Evolutionary conservation across 92 coral and sea anemone genomes (phyloP), one percentile per base, ranked within the genome.

Genomic region (Parazoanthus darwini): DNA sequence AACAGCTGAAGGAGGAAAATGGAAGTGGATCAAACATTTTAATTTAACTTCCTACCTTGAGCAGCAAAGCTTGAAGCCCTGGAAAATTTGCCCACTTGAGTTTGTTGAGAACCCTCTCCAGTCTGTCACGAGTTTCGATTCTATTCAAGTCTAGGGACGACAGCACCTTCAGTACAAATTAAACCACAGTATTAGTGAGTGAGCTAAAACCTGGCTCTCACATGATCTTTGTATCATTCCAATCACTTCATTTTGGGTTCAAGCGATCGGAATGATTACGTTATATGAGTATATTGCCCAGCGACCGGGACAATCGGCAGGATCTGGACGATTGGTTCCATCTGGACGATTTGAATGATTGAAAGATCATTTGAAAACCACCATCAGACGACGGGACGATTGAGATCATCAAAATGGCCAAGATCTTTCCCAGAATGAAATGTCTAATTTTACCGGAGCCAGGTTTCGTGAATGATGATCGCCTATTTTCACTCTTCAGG

Each of bases 61-160:
- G 92, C n/a, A 97, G 91, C 6, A 97, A 92, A 36, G 95, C 94
- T 78, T 97, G 99, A 33, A 97, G 92, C 9, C 99, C 99, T 26
- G 98, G 98, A 67, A 97, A 97, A 79, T 95, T 96, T 67, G 90
- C 82, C 99, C 99, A 97, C 93, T 97, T 97, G 75, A 97, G 91
- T 59, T 90, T 91, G 89, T 93, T 94, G 26, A 94, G 97, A 72
- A 94, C 94, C 82, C 94, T 95, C 82, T 97, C 99, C 38, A 97
- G 92, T 66, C 94, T 91, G 16, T 94, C 99, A 29, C 93, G 93
- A 38, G 98, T 93, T 72, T 94, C 96, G 18, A 80, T 94, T 75
- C 91, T 91, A 51, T 93, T 92, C 42, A 95, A 86, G 88, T 95
- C 98, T 89, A 97, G 92, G 86, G 94, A 90, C 25, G 98, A 94